Evolutionary conservation across 2,888 invertebrate species (phyloP), one percentile per base, ranked within the genome.

Genomic region (Dorcus hopei): DNA sequence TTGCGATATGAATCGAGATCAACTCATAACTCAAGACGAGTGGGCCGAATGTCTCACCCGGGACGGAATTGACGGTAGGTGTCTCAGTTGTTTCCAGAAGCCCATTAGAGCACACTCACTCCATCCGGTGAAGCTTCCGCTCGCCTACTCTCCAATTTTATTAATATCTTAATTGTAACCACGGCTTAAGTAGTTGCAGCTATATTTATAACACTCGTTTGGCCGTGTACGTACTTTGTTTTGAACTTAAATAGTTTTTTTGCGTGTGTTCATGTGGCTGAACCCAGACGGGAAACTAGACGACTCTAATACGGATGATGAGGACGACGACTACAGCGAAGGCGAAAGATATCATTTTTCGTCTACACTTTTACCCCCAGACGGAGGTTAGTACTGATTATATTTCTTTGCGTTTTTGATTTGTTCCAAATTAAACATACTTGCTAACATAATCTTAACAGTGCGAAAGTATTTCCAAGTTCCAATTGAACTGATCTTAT

Each of bases 1-100:
- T 69, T 97, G 97, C 80, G 96, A 97, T 79, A 82, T 86, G 54
- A 87, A 95, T 78, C 83, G 85, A 53, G 91, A 97, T 78, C 86
- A 88, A 49, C 85, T 85, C 70, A 88, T 97, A 63, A 87, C 90
- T 38, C 84, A 86, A 61, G 81, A 83, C 56, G 97, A 97, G 79
- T 97, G 96, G 96, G 85, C 85, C 48, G 84, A 87, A 59, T 97
- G 97, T 78, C 83, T 97, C 42, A 88, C 90, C 58, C 84, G 85
- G 54, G 90, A 92, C 61, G 88, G 89, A 75, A 87, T 88, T 80
- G 90, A 89, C 83, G 88, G 93, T 93, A 87, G 89, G 91, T 76
- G 70, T 85, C 80, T 63, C 64, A 67, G 60, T 58, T 71, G 66
- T 51, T 70, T 70, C 53, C 68, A 59, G 43, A 68, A 45, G 11